Evolutionary conservation across 2,113 vertebrate genomes (phyloP).

Genomic region (Semnornis frantzii): DNA sequence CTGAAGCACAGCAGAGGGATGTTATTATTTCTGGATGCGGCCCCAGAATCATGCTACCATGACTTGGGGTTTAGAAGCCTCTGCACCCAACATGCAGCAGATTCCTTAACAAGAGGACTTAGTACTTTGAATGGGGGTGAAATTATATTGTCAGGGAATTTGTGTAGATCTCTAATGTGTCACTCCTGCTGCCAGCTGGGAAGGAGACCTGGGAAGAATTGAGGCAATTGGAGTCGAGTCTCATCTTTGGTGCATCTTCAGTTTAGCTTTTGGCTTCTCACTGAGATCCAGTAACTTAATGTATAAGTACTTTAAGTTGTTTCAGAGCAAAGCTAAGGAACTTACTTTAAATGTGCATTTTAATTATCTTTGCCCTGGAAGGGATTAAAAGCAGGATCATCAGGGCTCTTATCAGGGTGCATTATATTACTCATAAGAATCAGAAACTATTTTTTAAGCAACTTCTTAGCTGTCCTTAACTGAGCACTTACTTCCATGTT

Average conservation of each 20-base stretch:
- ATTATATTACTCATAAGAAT: neutral
- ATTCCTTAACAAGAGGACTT: neutral
- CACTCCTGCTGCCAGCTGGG: neutral
- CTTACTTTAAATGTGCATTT: neutral
- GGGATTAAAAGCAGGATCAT: neutral
- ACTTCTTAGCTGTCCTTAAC: neutral
- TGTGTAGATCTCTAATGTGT: accelerated
- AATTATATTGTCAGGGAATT: neutral
- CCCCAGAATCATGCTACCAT: accelerated
- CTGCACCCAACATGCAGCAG: accelerated
- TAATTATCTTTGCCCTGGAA: neutral
- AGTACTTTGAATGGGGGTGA: neutral
- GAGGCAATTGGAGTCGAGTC: neutral
- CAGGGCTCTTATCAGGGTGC: too few species aligned
- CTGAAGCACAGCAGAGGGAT: neutral
- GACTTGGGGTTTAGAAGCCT: neutral
- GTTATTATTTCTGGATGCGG: neutral
- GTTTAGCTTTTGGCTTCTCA: neutral
- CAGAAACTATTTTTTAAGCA: neutral
- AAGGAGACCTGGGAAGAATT: neutral
- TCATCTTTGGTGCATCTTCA: neutral
- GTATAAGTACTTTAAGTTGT: neutral
- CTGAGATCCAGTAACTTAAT: neutral
- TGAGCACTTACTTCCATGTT: neutral
- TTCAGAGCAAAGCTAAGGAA: neutral